Conservation (phyloP, 2,888 invertebrate genomes). For the Dermolepida albohirtum region DNA sequence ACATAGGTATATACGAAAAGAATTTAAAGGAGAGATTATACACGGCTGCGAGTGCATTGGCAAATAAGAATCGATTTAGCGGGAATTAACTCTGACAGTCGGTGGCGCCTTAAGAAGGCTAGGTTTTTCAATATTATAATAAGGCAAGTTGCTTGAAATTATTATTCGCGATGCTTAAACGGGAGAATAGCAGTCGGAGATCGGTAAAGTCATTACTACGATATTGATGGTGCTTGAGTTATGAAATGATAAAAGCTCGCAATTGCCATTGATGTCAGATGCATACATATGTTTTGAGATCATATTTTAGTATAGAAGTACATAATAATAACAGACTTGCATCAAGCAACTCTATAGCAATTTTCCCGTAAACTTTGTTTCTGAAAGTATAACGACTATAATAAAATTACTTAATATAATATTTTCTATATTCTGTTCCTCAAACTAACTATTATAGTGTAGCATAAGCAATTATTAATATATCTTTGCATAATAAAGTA, state of each 20-base stretch:
- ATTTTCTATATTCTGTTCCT: too few relatives aligned
- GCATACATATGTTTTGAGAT: slow-evolving; percentile 26
- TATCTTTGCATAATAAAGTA: too few relatives aligned
- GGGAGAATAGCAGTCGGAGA: slow-evolving; percentile 19
- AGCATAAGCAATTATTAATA: too few relatives aligned
- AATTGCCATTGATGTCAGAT: slow-evolving; percentile 26
- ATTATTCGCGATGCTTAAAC: slow-evolving; percentile 20
- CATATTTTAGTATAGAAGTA: neutral
- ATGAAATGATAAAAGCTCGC: slow-evolving; percentile 24
- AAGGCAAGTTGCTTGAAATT: slow-evolving; percentile 29
- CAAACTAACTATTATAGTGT: too few relatives aligned
- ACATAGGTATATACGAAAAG: slow-evolving; percentile 5
- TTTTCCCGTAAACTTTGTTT: too few relatives aligned
- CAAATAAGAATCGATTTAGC: slow-evolving; percentile 30
- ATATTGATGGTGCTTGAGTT: slow-evolving; percentile 23
- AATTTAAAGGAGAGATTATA: slow-evolving; percentile 1
- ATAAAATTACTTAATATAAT: too few relatives aligned
- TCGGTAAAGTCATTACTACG: slow-evolving; percentile 23
- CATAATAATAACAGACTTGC: neutral
- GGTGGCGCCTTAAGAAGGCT: slow-evolving; percentile 14
- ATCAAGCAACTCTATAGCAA: too few relatives aligned
- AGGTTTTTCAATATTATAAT: slow-evolving; percentile 22
- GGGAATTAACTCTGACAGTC: slow-evolving; percentile 22
- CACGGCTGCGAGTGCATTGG: slow-evolving; percentile 12
- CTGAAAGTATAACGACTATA: too few relatives aligned